phyloP scores from a whole-genome alignment of 2,888 invertebrate genomes.

The Nymphalis polychloros region DNA sequence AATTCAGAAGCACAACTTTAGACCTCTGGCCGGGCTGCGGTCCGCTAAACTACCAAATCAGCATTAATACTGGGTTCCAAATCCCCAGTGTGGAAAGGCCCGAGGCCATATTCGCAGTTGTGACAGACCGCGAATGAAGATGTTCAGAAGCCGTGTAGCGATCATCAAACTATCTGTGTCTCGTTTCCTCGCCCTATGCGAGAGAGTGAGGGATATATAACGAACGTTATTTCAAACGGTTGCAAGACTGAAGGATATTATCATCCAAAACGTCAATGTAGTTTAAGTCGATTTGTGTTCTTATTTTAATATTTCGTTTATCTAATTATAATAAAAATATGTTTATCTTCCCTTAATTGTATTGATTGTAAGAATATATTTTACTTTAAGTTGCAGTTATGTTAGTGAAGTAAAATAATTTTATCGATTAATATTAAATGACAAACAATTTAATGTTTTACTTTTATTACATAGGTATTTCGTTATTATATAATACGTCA shows the following conservation, averaged over 20 bases:
- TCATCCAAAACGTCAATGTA: constrained; percentile 22
- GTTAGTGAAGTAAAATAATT: constrained; percentile 16
- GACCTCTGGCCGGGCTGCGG: constrained; percentile 53
- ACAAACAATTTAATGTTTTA: not conserved
- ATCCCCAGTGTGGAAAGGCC: constrained; percentile 40
- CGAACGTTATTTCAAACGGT: constrained; percentile 24
- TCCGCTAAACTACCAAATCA: constrained; percentile 54
- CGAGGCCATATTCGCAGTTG: constrained; percentile 57
- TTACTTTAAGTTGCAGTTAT: constrained; percentile 18
- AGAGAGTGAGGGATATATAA: constrained; percentile 30
- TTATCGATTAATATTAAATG: not conserved
- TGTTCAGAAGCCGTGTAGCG: constrained; percentile 29
- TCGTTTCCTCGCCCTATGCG: constrained; percentile 16
- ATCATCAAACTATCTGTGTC: constrained; percentile 27
- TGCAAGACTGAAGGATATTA: constrained; percentile 33
- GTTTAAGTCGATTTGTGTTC: constrained; percentile 27
- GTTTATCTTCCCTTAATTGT: not conserved
- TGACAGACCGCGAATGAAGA: constrained; percentile 66
- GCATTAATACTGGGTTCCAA: constrained; percentile 54
- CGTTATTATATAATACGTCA: not conserved
- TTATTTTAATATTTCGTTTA: constrained; percentile 15
- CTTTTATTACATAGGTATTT: not conserved
- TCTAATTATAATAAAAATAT: not conserved
- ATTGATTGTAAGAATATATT: not conserved
- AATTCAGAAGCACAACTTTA: constrained; percentile 72